Evolutionary conservation across 2,113 vertebrate genomes (phyloP).

Genomic region (Varanus komodoensis): DNA sequence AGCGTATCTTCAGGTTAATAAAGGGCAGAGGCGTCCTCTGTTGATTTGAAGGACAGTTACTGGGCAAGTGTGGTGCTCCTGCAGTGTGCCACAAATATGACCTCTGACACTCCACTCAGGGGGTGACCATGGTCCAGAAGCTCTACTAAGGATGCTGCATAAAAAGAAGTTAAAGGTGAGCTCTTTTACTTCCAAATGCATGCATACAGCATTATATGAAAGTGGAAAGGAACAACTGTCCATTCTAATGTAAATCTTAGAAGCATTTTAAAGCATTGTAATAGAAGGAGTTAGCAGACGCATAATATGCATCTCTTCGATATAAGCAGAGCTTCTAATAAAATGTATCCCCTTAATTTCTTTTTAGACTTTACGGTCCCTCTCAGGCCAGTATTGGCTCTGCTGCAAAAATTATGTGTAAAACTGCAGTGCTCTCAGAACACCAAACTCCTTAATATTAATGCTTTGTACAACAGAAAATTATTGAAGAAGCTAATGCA

Average conservation of each 20-base stretch:
- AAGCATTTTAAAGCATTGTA: neutral
- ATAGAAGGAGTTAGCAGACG: neutral
- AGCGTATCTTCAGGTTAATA: constrained; percentile 28
- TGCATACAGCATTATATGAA: neutral
- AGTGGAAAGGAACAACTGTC: neutral
- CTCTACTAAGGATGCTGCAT: neutral
- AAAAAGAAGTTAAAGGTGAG: neutral
- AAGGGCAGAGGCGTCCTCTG: neutral
- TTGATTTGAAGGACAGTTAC: neutral
- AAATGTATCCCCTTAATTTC: neutral
- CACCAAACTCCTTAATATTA: neutral
- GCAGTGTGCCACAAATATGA: neutral
- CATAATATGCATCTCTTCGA: neutral
- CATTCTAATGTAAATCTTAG: accelerated
- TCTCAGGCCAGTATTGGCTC: neutral
- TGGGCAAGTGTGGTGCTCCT: neutral
- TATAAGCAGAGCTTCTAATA: neutral
- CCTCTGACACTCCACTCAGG: neutral
- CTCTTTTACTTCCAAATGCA: neutral
- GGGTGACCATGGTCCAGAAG: neutral
- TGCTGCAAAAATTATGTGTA: constrained; percentile 23
- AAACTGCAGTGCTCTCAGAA: neutral
- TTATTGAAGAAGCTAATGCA: neutral
- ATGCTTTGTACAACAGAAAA: neutral
- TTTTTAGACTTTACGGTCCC: neutral